Base-by-base conservation (phyloP, 2,113 vertebrate species). In the Macquaria australasica region DNA sequence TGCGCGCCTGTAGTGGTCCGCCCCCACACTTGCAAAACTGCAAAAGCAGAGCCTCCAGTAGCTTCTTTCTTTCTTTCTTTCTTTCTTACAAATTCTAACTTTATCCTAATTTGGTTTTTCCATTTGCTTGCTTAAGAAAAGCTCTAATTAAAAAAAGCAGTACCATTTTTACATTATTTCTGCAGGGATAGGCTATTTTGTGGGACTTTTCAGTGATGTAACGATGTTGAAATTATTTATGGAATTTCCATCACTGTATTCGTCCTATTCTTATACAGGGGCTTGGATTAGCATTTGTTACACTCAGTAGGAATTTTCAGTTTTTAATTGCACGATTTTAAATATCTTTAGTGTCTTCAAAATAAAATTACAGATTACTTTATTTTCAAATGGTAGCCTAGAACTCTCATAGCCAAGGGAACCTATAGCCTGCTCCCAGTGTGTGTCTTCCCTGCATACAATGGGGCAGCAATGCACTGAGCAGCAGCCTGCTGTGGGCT, bases 1-100 rank as follows among this genome's bases (percentile, higher is more conserved):
- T 84, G 93, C 91, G 91, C 92, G 91, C 89, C 31, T 88, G 73
- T 63, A 81, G 85, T 88, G 89, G 80, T 88, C 90, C 93, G 89
- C 93, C 91, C 94, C 89, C 93, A 77, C 91, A 64, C 1, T 73
- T 50, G n/a, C n/a, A n/a, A 79, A 53, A 31, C 85, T 34, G 80
- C 81, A 41, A 37, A 51, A 14, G 20, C 55, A 50, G 55, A 67
- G 14, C 51, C 31, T 70, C 28, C 73, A 8, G 55, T n/a, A 50
- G 75, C 14, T 28, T 31, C 28, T 31, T 28, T 53, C 2, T 62
- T 77, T 69, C 25, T 59, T 37, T 31, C 28, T 31, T 28, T 53
- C 2, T 62, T 77, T 69, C 25, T 59, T 37, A 66, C 28, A 25
- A 25, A 59, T 75, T 64, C 12, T 76, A 10, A 66, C 60, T 34